Percentiles rank a stretch among this genome's conserved stretches.
Conservation (phyloP, 2,888 invertebrate species). For the Eupithecia subfuscata region DNA sequence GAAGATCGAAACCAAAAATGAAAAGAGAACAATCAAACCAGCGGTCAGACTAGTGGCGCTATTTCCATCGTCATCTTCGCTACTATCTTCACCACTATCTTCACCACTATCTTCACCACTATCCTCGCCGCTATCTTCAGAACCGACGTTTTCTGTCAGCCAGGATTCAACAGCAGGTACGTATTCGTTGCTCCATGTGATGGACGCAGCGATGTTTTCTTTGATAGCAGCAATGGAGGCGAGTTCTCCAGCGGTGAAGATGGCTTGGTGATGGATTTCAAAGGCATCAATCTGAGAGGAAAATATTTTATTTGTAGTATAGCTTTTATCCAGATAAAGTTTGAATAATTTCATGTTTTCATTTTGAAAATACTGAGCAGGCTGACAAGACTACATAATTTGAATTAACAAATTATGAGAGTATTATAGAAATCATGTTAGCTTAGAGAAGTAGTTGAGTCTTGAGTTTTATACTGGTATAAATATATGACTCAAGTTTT, state of each 20-base stretch:
- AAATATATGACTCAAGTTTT: conserved; percentile 15
- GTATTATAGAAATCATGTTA: too few species aligned
- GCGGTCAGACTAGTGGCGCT: conserved; percentile 56
- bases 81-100: not conserved
- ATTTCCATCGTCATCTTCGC: not conserved
- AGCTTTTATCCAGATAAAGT: not conserved
- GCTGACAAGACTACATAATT: not conserved
- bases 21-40: conserved; percentile 58
- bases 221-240: conserved; percentile 65
- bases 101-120: not conserved
- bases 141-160: conserved; percentile 60
- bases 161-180: conserved; percentile 60
- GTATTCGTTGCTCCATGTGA: conserved; percentile 66
- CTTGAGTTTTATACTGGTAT: not conserved
- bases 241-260: conserved; percentile 69
- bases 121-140: not conserved
- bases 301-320: not conserved
- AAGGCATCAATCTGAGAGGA: conserved; percentile 61
- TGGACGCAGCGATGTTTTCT: conserved; percentile 72
- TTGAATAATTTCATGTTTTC: not conserved
- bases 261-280: conserved; percentile 50
- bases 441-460: too few species aligned
- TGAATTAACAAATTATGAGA: not conserved
- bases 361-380: not conserved
- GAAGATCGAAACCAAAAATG: conserved; percentile 56